These are phyloP conservation scores for Ornithoptera alexandrae DNA, from an alignment of 2,888 invertebrate genomes.

Conservation along the genomic window DNA sequence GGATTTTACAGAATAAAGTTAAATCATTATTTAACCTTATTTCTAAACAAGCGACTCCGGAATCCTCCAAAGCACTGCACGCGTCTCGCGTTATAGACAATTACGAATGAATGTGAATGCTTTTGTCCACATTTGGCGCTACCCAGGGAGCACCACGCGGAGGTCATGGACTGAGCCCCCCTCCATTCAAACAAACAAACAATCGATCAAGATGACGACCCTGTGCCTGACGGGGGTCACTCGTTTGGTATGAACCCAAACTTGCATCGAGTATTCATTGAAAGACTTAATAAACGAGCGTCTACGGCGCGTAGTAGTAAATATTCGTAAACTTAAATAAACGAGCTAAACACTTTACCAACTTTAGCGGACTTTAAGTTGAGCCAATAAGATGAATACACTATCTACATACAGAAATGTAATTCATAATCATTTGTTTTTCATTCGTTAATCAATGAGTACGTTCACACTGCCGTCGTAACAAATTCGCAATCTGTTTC, in stretches of 20 bases:
- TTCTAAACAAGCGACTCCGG: no score
- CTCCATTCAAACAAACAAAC: constrained; percentile 57
- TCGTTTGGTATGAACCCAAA: constrained; percentile 6
- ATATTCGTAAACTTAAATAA: constrained; percentile 22
- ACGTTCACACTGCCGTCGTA: constrained; percentile 8
- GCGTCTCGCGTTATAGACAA: neutral
- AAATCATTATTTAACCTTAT: no score
- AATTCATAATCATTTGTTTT: no score
- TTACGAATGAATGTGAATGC: constrained; percentile 53
- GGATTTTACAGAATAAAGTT: no score
- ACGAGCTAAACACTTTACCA: constrained; percentile 1
- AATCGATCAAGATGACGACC: constrained; percentile 33
- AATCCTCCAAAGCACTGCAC: no score
- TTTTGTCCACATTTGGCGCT: constrained; percentile 74
- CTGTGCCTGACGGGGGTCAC: constrained; percentile 8
- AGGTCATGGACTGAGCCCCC: constrained; percentile 77
- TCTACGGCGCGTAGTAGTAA: neutral
- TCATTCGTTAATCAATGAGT: neutral
- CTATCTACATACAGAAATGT: no score
- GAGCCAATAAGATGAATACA: no score
- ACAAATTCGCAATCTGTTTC: constrained; percentile 11
- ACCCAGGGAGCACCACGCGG: constrained; percentile 79
- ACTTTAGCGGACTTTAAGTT: neutral
- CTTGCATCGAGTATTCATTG: constrained; percentile 16
- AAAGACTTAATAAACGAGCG: constrained; percentile 1